A percentile compares a stretch with the other conserved stretches of the same genome.
phyloP scores from a whole-genome alignment of 2,888 invertebrate species.

The Noctua pronuba region DNA sequence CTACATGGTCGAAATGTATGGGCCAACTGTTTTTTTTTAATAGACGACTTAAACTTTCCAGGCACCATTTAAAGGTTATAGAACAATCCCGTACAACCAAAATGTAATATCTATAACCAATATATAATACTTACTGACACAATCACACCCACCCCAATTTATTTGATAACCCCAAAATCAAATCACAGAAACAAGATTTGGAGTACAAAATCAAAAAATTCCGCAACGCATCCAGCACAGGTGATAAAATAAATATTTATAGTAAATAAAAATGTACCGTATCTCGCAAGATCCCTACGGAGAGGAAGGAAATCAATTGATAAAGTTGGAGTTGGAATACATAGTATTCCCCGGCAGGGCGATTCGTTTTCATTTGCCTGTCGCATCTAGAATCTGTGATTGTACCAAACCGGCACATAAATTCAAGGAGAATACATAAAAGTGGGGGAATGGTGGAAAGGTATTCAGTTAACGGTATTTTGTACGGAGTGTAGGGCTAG shows the following conservation, averaged over 20 bases:
- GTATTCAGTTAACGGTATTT: conserved; percentile 54
- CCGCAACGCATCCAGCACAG: conserved; percentile 46
- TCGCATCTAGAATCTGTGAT: conserved; percentile 75
- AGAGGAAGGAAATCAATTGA: conserved; percentile 81
- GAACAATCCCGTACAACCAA: not conserved
- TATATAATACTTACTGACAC: not conserved
- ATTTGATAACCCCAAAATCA: not conserved
- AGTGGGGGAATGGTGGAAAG: conserved; percentile 40
- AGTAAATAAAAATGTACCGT: conserved; percentile 71
- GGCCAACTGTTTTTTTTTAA: not conserved
- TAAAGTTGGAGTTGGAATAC: conserved; percentile 79
- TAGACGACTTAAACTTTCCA: not conserved
- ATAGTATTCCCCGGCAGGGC: conserved; percentile 73
- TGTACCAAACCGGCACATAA: conserved; percentile 67
- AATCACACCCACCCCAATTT: not conserved
- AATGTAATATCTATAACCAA: too few relatives aligned
- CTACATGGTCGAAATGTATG: not conserved
- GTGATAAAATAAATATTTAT: conserved; percentile 71
- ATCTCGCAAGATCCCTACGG: conserved; percentile 69
- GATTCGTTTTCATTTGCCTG: conserved; percentile 82
- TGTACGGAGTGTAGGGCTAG: conserved; percentile 8
- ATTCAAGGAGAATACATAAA: conserved; percentile 64
- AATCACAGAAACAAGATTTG: conserved; percentile 37
- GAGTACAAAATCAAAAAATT: conserved; percentile 48
- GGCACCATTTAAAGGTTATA: not conserved